Conservation (phyloP, 2,113 vertebrate species). For the Prietella phreatophila region DNA sequence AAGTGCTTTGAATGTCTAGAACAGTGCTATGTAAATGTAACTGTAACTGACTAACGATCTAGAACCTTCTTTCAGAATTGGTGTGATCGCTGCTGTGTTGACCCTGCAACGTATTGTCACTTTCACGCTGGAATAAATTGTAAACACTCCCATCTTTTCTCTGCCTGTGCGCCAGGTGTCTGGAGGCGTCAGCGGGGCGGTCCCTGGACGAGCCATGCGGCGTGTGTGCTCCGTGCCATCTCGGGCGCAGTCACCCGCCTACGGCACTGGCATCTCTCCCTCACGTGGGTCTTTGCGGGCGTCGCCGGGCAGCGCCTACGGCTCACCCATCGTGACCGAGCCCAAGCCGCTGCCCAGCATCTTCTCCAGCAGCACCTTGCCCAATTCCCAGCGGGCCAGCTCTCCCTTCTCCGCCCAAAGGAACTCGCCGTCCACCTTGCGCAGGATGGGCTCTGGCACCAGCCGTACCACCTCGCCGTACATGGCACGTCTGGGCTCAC, state of each 20-base stretch:
- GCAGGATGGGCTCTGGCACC: constrained; percentile 76
- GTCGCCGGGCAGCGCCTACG: constrained; percentile 80
- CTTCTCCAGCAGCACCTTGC: constrained; percentile 85
- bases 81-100: not conserved
- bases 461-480: constrained; percentile 76
- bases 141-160: constrained; percentile 9
- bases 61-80: not conserved
- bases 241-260: constrained; percentile 91
- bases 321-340: constrained; percentile 82
- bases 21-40: no score
- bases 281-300: constrained; percentile 87
- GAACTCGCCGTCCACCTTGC: constrained; percentile 80
- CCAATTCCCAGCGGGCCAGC: constrained; percentile 75
- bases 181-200: constrained; percentile 54
- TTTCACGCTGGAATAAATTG: not conserved
- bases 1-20: no score
- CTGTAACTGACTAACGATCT: no score
- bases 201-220: constrained; percentile 82
- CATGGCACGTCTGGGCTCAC: constrained; percentile 79
- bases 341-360: constrained; percentile 78
- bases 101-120: not conserved
- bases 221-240: constrained; percentile 95
- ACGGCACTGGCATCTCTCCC: constrained; percentile 82
- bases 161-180: constrained; percentile 65
- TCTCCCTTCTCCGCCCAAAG: constrained; percentile 81